Base-by-base conservation (phyloP, 2,888 invertebrate species). In the Gortyna flavago region DNA sequence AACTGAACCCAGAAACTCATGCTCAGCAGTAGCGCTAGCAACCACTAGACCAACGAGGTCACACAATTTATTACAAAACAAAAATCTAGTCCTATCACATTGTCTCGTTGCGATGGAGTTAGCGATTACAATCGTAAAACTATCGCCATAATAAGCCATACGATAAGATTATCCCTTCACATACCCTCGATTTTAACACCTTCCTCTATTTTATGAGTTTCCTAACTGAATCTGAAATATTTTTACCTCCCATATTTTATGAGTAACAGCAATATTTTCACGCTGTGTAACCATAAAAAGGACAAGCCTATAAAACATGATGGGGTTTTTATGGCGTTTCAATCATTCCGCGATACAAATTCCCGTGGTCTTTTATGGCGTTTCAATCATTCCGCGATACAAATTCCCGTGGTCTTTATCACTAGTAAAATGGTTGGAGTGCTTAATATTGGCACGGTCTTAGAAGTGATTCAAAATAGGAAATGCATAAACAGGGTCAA, bases 321-420 rank as follows among this genome's bases (percentile, higher is more conserved):
- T 85, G 83, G 77, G 64, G 32, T 65, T 89, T 88, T 89, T 86
- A 89, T 84, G 65, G 67, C 25, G 32, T 80, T 86, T 81, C 86
- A 89, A 89, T 89, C 81, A 83, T 85, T 88, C 84, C 71, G 51
- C 74, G 87, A 78, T 88, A 88, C 89, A 88, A 88, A 86, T 89
- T 89, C 74, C 65, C 81, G n/a, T n/a, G n/a, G n/a, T n/a, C n/a
- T 89, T 88, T 89, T 86, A 89, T 84, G 65, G 67, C 21, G 32
- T 80, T 86, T 81, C 86, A 89, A 89, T 89, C 81, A 83, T 85
- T 88, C 84, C 71, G 51, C 72, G 87, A 78, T 88, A 88, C 89
- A 88, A 88, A 86, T 89, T 89, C 74, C 65, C 81, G 73, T 77
- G 74, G 48, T 54, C 38, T 85, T 89, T 88, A 85, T 83, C 74